Conservation (phyloP, 2,113 vertebrate species). For the Eurystomus gularis region DNA sequence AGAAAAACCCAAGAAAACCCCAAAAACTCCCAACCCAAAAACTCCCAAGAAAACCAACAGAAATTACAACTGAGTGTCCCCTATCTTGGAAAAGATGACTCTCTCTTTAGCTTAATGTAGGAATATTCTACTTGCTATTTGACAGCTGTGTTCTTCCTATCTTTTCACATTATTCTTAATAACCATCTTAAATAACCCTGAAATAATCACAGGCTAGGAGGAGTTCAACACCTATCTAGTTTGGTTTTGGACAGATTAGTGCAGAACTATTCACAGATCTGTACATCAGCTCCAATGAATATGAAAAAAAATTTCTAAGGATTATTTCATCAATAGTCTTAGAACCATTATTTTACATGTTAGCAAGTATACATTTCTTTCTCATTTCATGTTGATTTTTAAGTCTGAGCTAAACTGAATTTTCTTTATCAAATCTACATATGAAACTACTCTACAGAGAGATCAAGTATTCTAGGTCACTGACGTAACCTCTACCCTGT, state of each 20-base stretch:
- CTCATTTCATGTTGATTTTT: not conserved
- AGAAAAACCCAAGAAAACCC: not conserved
- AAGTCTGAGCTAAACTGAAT: not conserved
- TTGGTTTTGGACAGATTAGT: not conserved
- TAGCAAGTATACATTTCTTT: not conserved
- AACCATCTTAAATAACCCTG: not conserved
- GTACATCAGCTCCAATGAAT: not conserved
- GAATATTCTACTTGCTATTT: not conserved
- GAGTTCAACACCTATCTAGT: not conserved
- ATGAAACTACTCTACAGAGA: not conserved
- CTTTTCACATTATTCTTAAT: not conserved
- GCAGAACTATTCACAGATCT: not conserved
- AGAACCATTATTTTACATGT: not conserved
- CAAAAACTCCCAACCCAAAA: not conserved
- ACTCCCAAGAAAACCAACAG: not conserved
- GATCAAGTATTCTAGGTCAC: not conserved
- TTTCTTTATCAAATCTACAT: not conserved
- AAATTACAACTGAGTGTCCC: not conserved
- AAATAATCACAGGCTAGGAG: not conserved
- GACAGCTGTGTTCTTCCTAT: not conserved
- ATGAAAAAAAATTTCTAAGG: not conserved
- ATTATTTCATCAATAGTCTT: not conserved
- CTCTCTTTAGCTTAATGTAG: not conserved
- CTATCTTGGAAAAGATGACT: not conserved
- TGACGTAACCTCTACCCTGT: not conserved